phyloP scores from a whole-genome alignment of 2,888 invertebrate genomes.

The Lithophane semibrunnea region DNA sequence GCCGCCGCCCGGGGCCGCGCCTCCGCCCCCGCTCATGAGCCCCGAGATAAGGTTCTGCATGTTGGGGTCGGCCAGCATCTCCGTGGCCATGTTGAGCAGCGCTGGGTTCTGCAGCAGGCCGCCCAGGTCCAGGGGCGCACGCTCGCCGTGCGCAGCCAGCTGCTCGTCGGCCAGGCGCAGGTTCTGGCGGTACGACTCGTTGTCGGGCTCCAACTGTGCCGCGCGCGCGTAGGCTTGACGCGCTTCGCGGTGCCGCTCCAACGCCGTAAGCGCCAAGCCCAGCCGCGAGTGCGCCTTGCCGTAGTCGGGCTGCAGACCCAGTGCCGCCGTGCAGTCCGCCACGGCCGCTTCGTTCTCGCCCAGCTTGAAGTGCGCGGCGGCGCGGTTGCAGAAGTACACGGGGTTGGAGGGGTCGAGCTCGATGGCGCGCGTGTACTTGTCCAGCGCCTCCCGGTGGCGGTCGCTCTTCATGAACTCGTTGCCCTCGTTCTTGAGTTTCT shows the following conservation, averaged over 20 bases:
- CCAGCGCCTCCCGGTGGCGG: slow-evolving; percentile 94
- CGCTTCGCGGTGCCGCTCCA: slow-evolving; percentile 96
- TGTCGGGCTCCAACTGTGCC: slow-evolving; percentile 97
- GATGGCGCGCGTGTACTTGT: slow-evolving; percentile 97
- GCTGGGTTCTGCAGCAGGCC: slow-evolving; percentile 95
- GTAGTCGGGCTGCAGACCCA: slow-evolving; percentile 97
- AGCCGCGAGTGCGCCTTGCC: slow-evolving; percentile 98
- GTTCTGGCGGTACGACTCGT: slow-evolving; percentile 97
- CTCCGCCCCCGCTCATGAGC: slow-evolving; percentile 84
- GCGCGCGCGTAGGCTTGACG: slow-evolving; percentile 96
- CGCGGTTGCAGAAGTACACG: slow-evolving; percentile 99
- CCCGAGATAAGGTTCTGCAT: slow-evolving; percentile 94
- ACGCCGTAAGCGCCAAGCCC: slow-evolving; percentile 96
- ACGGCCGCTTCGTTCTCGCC: slow-evolving; percentile 96
- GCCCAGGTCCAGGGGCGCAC: slow-evolving; percentile 89
- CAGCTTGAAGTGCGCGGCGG: slow-evolving; percentile 98
- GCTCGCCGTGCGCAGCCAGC: slow-evolving; percentile 92
- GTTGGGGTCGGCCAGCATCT: slow-evolving; percentile 95
- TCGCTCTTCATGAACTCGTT: slow-evolving; percentile 97
- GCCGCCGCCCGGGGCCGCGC: slow-evolving; percentile 64
- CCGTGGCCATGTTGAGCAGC: slow-evolving; percentile 95
- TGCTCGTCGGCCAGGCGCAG: slow-evolving; percentile 95
- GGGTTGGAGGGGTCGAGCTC: slow-evolving; percentile 96
- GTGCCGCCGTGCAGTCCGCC: slow-evolving; percentile 96
- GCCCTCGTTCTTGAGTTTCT: slow-evolving; percentile 96